These are phyloP conservation scores for Charanyca ferruginea DNA, from an alignment of 2,888 invertebrate genomes.

Conservation along the genomic window DNA sequence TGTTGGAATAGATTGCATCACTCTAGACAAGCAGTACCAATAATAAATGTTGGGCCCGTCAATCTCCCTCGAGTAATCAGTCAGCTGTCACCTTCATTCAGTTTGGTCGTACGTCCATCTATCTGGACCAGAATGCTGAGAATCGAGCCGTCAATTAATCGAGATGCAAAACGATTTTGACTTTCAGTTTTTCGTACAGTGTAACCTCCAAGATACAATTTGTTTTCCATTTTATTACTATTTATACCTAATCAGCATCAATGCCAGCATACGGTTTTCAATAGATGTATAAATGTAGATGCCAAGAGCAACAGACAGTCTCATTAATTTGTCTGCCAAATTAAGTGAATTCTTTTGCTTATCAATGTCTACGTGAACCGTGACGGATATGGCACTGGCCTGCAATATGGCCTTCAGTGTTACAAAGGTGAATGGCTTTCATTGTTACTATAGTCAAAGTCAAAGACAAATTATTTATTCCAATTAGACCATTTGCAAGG, in stretches of 20 bases:
- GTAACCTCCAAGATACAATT: background rate
- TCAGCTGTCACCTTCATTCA: slow-evolving; percentile 56
- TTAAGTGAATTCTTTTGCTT: slow-evolving; percentile 1
- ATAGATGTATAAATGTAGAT: background rate
- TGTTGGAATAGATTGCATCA: slow-evolving; percentile 41
- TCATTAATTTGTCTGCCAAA: slow-evolving; percentile 26
- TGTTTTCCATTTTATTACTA: background rate
- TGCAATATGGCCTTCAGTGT: background rate
- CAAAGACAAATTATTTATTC: too few relatives aligned
- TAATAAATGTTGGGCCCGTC: slow-evolving; percentile 42
- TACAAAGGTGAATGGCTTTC: too few relatives aligned
- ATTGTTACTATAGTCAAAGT: too few relatives aligned
- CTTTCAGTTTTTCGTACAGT: background rate
- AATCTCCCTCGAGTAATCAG: slow-evolving; percentile 50
- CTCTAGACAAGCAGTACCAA: slow-evolving; percentile 9
- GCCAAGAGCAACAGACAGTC: background rate
- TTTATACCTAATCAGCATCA: background rate
- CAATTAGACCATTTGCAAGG: too few relatives aligned
- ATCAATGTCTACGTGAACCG: slow-evolving; percentile 10
- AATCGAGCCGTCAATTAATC: slow-evolving; percentile 57
- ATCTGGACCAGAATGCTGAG: slow-evolving; percentile 57
- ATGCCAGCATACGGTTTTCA: background rate
- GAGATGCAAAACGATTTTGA: slow-evolving; percentile 38
- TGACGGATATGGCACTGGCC: background rate
- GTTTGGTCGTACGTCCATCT: slow-evolving; percentile 38